phyloP scores from a whole-genome alignment of 2,113 vertebrate species.

The Chaenocephalus aceratus region DNA sequence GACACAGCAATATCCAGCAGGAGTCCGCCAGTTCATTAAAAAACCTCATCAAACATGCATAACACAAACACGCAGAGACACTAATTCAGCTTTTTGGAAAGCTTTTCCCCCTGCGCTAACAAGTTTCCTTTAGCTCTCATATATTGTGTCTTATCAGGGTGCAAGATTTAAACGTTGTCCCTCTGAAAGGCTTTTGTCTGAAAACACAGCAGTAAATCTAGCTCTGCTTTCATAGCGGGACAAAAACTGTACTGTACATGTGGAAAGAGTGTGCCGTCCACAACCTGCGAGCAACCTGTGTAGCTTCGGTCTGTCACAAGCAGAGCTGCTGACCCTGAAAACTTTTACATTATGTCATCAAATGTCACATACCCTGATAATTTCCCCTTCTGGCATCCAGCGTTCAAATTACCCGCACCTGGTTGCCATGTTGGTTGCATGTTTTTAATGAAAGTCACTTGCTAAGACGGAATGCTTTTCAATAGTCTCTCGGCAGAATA shows the following conservation, averaged over 20 bases:
- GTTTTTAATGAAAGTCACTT: conserved; percentile 74
- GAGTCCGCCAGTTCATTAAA: conserved; percentile 90
- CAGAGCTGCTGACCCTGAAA: conserved; percentile 37
- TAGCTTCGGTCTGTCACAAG: conserved; percentile 45
- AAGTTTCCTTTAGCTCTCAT: conserved; percentile 49
- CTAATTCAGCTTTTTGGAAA: conserved; percentile 63
- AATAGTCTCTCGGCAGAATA: conserved; percentile 57
- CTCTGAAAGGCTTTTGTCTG: conserved; percentile 36
- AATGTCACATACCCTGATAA: conserved; percentile 68
- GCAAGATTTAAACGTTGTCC: conserved; percentile 8
- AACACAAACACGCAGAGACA: conserved; percentile 55
- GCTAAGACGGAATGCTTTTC: conserved; percentile 71
- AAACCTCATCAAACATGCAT: conserved; percentile 77
- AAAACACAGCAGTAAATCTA: conserved; percentile 7
- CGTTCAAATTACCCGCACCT: conserved; percentile 72
- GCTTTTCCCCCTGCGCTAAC: conserved; percentile 52
- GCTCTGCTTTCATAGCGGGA: conserved; percentile 8
- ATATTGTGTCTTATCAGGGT: conserved; percentile 28
- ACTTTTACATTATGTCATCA: conserved; percentile 69
- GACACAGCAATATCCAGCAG: conserved; percentile 78
- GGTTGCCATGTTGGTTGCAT: conserved; percentile 71
- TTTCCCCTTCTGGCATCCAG: conserved; percentile 69
- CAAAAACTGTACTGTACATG: not conserved
- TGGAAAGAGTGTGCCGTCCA: conserved; percentile 3
- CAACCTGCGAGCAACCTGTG: conserved; percentile 50